Base-by-base conservation (phyloP, 1,140 invertebrate species). In the Meloidogyne floridensis region DNA sequence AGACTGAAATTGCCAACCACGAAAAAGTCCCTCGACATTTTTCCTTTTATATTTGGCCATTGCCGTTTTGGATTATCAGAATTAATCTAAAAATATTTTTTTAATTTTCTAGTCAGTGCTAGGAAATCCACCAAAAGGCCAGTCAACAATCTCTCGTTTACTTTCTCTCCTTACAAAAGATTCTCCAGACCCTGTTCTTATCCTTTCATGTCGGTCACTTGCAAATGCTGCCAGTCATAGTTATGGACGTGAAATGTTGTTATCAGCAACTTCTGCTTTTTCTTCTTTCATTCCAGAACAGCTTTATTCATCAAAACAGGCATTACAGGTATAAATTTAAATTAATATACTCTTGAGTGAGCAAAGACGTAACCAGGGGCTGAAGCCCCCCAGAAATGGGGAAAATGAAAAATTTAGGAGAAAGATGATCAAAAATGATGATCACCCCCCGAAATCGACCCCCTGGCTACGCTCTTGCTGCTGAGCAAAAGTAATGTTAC, bases 181-280 rank as follows among this genome's bases (percentile, higher is more conserved):
- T 70, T 81, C 87, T 7, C 11, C 80, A 10, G 77, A 65, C 11
- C 75, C 84, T 42, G 56, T 87, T 18, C 56, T 72, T 6, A 82
- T 88, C n/a, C 71, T 89, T 65, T 59, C 80, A n/a, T 88, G 81
- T 72, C 86, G 87, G 54, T 54, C 84, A 59, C 77, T 89, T 18
- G 82, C 82, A 20, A 88, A 88, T 74, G 84, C 87, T 11, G 79
- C 83, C 18, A 73, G 53, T 3, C 88, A 88, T 70, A 72, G 59
- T 59, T 65, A 75, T 51, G 87, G 87, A 2, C 76, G 84, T 6
- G 11, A 79, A 43, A 83, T 88, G 73, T 70, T 88, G 3, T 54
- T 75, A 32, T n/a, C 59, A 4, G 72, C 82, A 18, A 43, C 82
- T 5, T 51, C 54, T 18, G 77, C 79, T 13, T 32, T 84, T 42